Base-by-base conservation (phyloP, 1,140 invertebrate genomes). In the Sycobia sp. region DNA sequence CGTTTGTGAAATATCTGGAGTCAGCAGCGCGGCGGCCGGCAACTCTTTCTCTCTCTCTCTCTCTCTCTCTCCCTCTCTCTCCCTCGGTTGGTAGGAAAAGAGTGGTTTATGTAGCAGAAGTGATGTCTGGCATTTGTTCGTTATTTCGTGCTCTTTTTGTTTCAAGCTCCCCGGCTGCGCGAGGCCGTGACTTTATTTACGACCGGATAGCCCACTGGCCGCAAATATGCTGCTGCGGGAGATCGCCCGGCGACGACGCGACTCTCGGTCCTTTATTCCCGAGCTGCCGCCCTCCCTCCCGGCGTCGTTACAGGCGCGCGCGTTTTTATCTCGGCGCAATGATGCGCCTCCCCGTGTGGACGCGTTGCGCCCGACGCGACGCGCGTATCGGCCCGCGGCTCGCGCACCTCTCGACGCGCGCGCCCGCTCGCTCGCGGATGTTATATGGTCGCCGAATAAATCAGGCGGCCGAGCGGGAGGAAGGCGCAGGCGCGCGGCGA, bases 81-180 rank as follows among this genome's bases (percentile, higher is more conserved):
- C n/a, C n/a, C n/a, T n/a, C n/a, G n/a, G n/a, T n/a, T n/a, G n/a
- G n/a, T n/a, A n/a, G n/a, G n/a, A 16, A 58, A 67, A 68, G 69
- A 72, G 59, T 61, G 71, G 70, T 79, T 80, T 81, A 79, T 81
- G 77, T 78, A 76, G 71, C 77, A 76, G 74, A 80, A 81, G 73
- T 77, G 76, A 81, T 78, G 73, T 72, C 68, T 74, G 75, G n/a
- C 74, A 75, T 76, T 79, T 74, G 73, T 78, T 79, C 75, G 73
- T 74, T 77, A 78, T 78, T 80, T 77, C 73, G 71, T 71, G 71
- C 72, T 78, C 72, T 76, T 78, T 77, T 77, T 79, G 75, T 78
- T 79, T 79, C 74, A 71, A 74, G 66, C 66, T n/a, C n/a, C 69
- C 56, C 59, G 14, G 13, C 11, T 36, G 14, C 9, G 9, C 23